Conservation (phyloP, 2,888 invertebrate species). For the Horisme vitalbata region DNA sequence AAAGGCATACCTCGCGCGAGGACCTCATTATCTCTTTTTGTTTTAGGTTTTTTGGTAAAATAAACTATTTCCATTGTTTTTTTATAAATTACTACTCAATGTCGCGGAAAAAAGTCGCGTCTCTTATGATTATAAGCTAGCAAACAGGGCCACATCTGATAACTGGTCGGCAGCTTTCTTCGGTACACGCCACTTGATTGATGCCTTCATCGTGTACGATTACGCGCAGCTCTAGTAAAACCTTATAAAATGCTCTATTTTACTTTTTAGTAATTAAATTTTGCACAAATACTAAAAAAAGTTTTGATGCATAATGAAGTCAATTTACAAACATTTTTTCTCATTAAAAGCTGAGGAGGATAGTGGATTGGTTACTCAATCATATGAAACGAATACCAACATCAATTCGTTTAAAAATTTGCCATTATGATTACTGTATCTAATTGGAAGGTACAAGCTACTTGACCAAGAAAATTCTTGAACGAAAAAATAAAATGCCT, state of each 20-base stretch:
- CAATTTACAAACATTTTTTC: no score
- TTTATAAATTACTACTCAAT: background rate
- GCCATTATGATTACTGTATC: no score
- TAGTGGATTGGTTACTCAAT: no score
- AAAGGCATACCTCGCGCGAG: no score
- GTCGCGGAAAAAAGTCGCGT: slow-evolving; percentile 13
- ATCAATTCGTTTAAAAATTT: no score
- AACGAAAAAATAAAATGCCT: slow-evolving; percentile 2
- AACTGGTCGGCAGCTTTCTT: slow-evolving; percentile 57
- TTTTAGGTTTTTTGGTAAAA: no score
- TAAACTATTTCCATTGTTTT: no score
- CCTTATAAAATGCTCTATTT: slow-evolving; percentile 8
- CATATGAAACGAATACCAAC: no score
- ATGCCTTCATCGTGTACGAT: slow-evolving; percentile 66
- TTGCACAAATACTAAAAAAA: background rate
- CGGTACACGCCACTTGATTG: slow-evolving; percentile 76
- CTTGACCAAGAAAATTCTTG: background rate
- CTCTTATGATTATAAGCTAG: slow-evolving; percentile 34
- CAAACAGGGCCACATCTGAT: slow-evolving; percentile 75
- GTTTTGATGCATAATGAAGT: no score
- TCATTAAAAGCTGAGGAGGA: no score
- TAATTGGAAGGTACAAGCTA: no score
- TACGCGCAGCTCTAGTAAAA: slow-evolving; percentile 10
- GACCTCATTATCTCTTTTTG: no score
- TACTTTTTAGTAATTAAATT: slow-evolving; percentile 9